Evolutionary conservation across 1,140 invertebrate species (phyloP).

Genomic region (Trichogramma pretiosum): DNA sequence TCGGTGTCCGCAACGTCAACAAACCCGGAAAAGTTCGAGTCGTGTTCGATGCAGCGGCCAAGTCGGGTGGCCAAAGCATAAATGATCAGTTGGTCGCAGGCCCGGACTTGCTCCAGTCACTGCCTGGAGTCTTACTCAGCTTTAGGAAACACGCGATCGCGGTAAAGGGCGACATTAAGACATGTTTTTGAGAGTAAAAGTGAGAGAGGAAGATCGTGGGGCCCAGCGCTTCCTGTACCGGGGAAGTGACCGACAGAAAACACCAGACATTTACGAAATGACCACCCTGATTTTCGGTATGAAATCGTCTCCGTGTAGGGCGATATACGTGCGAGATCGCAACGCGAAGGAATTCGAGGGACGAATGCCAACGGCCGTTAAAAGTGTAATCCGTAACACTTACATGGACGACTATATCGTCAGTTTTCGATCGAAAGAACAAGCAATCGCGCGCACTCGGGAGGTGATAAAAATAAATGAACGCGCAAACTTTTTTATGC

Average conservation of each 20-base stretch:
- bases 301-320: not conserved
- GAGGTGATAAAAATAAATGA: not conserved
- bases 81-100: not conserved
- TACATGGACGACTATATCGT: not conserved
- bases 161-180: not conserved
- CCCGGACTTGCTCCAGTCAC: not conserved
- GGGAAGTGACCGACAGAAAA: no score
- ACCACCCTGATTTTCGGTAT: not conserved
- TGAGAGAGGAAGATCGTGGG: not conserved
- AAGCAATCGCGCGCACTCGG: not conserved
- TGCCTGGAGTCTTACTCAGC: not conserved
- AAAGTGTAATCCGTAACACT: not conserved
- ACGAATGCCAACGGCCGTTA: not conserved
- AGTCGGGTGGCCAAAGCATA: not conserved
- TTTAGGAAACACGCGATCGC: not conserved
- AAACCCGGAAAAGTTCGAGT: no score
- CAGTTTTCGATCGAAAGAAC: not conserved
- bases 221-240: not conserved
- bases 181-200: not conserved
- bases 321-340: not conserved
- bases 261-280: constrained; percentile 1
- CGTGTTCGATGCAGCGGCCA: not conserved
- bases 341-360: not conserved
- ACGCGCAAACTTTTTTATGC: not conserved
- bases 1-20: not conserved